Evolutionary conservation across 2,888 invertebrate species (phyloP), one percentile per base, ranked within the genome.

Genomic region (Notodonta dromedarius): DNA sequence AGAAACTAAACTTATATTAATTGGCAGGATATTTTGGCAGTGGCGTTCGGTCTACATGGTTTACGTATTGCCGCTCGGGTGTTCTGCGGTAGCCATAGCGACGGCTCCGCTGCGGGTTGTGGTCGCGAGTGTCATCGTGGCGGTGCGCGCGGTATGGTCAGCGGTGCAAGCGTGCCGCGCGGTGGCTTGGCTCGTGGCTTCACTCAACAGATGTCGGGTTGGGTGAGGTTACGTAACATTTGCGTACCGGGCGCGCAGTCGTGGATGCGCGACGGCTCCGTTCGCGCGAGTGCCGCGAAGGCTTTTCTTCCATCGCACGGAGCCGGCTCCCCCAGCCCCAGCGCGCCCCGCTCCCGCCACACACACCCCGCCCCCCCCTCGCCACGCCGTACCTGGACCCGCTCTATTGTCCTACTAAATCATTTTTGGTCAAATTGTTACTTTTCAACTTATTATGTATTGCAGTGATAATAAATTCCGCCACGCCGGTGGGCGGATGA

Each of bases 121-220:
- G 69, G 67, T 79, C 83, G 77, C 81, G 80, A 73, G 73, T 77
- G 78, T 75, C 77, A 74, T 74, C 89, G 88, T 90, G 87, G 70
- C 84, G 77, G 85, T 86, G 90, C 85, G 83, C 84, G 83, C 86
- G 66, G 66, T 74, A 84, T 87, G 87, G 83, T 74, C 79, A 84
- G 90, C 88, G 83, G 89, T 89, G 87, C 71, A 91, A 91, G 91
- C 91, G 91, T 89, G 90, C 76, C 85, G 85, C 85, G 83, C 79
- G 83, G 73, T 73, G 83, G 69, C 73, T 74, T 73, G 83, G 67
- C 73, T 78, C 73, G 84, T 76, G 78, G 73, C 77, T 77, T 79
- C 85, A 85, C 89, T 90, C 91, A 91, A 92, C 92, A 91, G 91
- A 88, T 91, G 91, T 83, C 85, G 88, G 80, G 71, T 80, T 79